Conservation (phyloP, 2,113 vertebrate species). For the Zosterops japonicus region DNA sequence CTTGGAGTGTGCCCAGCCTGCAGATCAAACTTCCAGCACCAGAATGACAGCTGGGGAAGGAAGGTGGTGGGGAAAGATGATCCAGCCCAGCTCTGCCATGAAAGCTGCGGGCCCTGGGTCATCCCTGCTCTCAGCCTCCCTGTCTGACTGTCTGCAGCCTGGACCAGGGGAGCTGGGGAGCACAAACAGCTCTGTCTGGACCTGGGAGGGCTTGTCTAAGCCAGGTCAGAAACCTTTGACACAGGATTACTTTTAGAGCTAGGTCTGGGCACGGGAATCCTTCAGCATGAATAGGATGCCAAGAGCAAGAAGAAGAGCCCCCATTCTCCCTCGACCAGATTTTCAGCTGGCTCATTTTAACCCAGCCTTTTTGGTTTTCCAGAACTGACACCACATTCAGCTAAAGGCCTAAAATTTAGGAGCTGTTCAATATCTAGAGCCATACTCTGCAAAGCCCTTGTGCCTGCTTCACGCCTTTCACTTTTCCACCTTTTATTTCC, state of each 20-base stretch:
- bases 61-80: neutral
- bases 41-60: neutral
- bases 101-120: neutral
- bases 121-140: neutral
- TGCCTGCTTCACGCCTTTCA: neutral
- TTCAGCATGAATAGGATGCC: neutral
- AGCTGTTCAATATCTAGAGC: neutral
- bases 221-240: neutral
- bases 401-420: neutral
- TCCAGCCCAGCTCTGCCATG: rapidly evolving
- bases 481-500: neutral
- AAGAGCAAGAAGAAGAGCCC: neutral
- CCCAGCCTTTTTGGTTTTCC: neutral
- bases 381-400: neutral
- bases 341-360: neutral
- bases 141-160: neutral
- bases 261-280: neutral
- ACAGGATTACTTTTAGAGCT: neutral
- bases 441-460: neutral
- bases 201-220: neutral
- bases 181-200: neutral
- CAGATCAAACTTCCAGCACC: neutral
- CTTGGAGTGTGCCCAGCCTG: neutral
- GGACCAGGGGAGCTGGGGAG: neutral
- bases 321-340: neutral